phyloP scores from a whole-genome alignment of 2,888 invertebrate genomes.

The Apamea epomidion region DNA sequence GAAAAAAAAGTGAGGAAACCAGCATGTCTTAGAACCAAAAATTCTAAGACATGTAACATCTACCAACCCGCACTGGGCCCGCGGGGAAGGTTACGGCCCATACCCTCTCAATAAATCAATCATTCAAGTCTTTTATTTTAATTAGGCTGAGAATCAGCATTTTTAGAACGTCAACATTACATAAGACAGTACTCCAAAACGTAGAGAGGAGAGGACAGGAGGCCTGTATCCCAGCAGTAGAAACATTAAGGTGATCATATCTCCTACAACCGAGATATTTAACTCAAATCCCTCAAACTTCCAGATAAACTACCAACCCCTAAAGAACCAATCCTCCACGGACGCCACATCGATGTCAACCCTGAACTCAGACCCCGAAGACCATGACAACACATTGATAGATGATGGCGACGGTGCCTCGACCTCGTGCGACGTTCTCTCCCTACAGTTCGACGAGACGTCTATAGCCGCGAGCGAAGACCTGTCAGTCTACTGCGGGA shows the following conservation, averaged over 20 bases:
- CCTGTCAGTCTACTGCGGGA: slow-evolving; percentile 80
- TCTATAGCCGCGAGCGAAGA: slow-evolving; percentile 83
- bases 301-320: slow-evolving; percentile 79
- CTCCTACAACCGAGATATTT: background rate
- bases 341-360: slow-evolving; percentile 79
- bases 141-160: too few species aligned
- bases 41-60: background rate
- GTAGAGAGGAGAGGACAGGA: background rate
- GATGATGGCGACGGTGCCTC: slow-evolving; percentile 78
- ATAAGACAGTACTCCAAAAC: too few species aligned
- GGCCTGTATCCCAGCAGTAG: background rate
- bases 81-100: background rate
- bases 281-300: background rate
- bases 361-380: slow-evolving; percentile 72
- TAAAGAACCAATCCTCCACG: slow-evolving; percentile 74
- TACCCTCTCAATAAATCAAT: background rate
- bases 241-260: background rate
- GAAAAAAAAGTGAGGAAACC: background rate
- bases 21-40: background rate
- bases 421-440: slow-evolving; percentile 82
- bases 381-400: slow-evolving; percentile 63
- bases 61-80: background rate
- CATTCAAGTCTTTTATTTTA: too few species aligned
- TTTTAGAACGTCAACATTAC: too few species aligned
- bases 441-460: slow-evolving; percentile 79